Percentiles rank a stretch among this genome's conserved stretches.
phyloP scores from a whole-genome alignment of 2,888 invertebrate genomes.

The Rotaria macrura region DNA sequence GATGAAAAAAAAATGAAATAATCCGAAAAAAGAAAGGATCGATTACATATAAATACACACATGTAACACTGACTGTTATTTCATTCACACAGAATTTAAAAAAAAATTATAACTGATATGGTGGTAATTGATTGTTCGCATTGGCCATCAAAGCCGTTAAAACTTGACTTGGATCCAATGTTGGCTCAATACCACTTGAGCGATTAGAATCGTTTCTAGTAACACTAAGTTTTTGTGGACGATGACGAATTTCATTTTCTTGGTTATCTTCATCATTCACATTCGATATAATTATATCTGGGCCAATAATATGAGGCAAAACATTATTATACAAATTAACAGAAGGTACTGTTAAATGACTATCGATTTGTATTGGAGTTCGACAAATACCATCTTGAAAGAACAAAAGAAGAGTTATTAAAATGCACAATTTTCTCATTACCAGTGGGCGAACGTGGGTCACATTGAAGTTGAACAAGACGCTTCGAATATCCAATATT shows the following conservation, averaged over 20 bases:
- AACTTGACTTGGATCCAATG: neutral
- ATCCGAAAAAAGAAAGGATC: neutral
- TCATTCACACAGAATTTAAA: neutral
- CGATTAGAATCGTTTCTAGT: neutral
- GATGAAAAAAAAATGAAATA: neutral
- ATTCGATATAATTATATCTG: neutral
- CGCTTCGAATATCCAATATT: neutral
- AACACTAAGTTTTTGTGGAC: neutral
- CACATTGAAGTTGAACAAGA: neutral
- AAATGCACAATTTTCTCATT: neutral
- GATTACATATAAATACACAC: constrained; percentile 1
- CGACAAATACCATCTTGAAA: neutral
- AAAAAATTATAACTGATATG: neutral
- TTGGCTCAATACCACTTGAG: neutral
- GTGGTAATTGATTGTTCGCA: neutral
- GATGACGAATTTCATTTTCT: neutral
- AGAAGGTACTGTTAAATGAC: neutral
- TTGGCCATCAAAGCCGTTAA: neutral
- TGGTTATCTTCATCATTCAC: neutral
- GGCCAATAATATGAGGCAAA: neutral
- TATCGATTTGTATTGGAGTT: constrained; percentile 5
- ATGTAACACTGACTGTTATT: neutral
- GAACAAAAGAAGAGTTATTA: neutral
- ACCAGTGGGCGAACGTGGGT: neutral
- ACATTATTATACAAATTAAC: neutral